Conservation (phyloP, 2,888 invertebrate species). For the Dicyrtoma fusca region DNA sequence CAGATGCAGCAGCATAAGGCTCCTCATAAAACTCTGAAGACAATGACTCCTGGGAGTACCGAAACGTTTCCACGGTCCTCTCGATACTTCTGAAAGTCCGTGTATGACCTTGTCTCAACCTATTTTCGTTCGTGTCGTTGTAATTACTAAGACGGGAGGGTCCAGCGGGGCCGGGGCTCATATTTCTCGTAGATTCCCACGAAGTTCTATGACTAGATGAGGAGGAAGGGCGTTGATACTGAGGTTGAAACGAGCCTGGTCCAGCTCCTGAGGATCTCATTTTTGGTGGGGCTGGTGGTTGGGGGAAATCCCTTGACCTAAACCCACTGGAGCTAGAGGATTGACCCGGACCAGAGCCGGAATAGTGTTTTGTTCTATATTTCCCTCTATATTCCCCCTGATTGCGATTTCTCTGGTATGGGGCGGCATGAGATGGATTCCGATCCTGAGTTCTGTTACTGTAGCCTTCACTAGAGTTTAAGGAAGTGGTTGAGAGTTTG, state of each 20-base stretch:
- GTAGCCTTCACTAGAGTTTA: too few species aligned
- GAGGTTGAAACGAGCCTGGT: not conserved
- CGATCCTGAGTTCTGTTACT: not conserved
- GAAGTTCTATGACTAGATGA: conserved; percentile 10
- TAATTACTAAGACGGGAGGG: not conserved
- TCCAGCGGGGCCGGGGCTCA: conserved; percentile 9
- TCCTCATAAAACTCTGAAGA: too few species aligned
- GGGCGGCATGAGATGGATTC: too few species aligned
- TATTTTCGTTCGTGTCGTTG: conserved; percentile 22
- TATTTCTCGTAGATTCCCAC: not conserved
- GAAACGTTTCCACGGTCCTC: not conserved
- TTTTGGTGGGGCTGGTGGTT: not conserved
- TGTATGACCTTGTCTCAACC: not conserved
- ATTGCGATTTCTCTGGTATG: not conserved
- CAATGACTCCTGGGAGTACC: not conserved
- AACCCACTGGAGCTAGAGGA: not conserved
- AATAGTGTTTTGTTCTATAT: conserved; percentile 17
- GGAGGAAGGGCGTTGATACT: not conserved
- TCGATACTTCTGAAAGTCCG: conserved; percentile 5
- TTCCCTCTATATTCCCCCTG: conserved; percentile 6
- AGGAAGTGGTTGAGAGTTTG: conserved; percentile 12
- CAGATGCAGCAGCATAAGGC: too few species aligned
- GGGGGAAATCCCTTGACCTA: not conserved
- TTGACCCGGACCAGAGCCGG: conserved; percentile 4
- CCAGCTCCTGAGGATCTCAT: not conserved